Evolutionary conservation across 2,888 invertebrate species (phyloP), one percentile per base, ranked within the genome.

Genomic region (Liopterus haemorrhoidalis): DNA sequence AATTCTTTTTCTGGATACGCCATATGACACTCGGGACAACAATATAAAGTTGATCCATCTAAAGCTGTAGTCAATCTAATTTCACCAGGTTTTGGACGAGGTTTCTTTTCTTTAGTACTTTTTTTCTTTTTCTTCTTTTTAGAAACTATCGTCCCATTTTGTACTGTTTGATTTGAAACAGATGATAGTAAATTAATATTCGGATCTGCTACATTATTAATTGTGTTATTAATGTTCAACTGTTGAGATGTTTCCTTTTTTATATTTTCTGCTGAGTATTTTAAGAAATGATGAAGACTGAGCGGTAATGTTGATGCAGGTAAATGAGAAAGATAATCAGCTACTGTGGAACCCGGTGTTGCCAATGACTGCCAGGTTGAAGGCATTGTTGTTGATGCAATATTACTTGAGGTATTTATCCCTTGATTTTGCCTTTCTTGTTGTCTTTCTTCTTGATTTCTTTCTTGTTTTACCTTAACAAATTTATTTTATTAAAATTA

Each of bases 21-120:
- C 87, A 89, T 87, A 65, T 90, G 86, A 62, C 89, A 89, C 63
- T 89, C 88, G 0, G 89, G 88, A 64, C 89, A 89, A 62, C 89
- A 88, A 59, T 85, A 89, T 12, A 89, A 63, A 0, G 88, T 88
- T 39, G 88, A 87, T 27, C 90, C 89, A 56, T 90, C 89, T 40
- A 82, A 58, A 5, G 86, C 86, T 2, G 85, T 86, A 6, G 85
- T 84, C 19, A 86, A 70, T 24, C 87, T 75, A 56, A 88, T 88
- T 68, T 88, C 86, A 1, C 88, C 89, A 0, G 89, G 88, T 57
- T 85, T 86, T 1, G 85, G 87, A 35, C 85, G 70, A n/a, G 82
- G 83, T 57, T 88, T 88, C 66, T 85, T 85, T 63, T 86, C 86
- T 61, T 83, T 82, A 12, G 74, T 75, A 0, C 75, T 74, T 69